Evolutionary conservation across 1,140 invertebrate species (phyloP), one percentile per base, ranked within the genome.

Genomic region (Neelides sp.): DNA sequence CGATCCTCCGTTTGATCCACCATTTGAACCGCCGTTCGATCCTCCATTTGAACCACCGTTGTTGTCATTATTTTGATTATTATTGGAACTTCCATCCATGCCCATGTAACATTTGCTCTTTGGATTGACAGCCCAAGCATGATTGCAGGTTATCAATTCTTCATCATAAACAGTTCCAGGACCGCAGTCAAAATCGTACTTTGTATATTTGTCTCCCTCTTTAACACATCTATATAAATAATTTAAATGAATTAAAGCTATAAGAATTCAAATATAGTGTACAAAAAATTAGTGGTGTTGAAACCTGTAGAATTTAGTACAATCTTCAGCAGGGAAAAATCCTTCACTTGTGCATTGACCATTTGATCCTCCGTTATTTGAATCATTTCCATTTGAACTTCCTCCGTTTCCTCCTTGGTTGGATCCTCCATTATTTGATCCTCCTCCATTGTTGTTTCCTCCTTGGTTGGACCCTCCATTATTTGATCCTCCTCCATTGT

Each of bases 101-200:
- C 2, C 42, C 3, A 17, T 46, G 17, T 26, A 41, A 42, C 57
- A 58, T 47, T 48, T 43, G 7, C 44, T 52, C n/a, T 55, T 45
- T 3, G 39, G 32, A 20, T 41, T 47, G 8, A 58, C 15, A 7
- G 48, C 39, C n/a, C 48, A 26, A 4, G 57, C 36, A 35, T 55
- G 50, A 32, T 59, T 59, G 30, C 57, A 59, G 0, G 50, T 52
- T 10, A 48, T 26, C n/a, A 53, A 10, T 1, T 55, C 57, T 50
- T 55, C 50, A 27, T 59, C 57, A 32, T 50, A 59, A 0, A 59
- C 45, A 1, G 57, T 59, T 19, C 48, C 40, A n/a, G 26, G 42
- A 4, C 53, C 53, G 40, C 57, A 59, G 22, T 45, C 26, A 39
- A 59, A 59, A 32, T 59, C 57, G 24, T 55, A 59, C 17, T 46